A percentile compares a stretch with the other conserved stretches of the same genome.
phyloP scores from a whole-genome alignment of 2,797 vertebrate species.

The Otus scops region DNA sequence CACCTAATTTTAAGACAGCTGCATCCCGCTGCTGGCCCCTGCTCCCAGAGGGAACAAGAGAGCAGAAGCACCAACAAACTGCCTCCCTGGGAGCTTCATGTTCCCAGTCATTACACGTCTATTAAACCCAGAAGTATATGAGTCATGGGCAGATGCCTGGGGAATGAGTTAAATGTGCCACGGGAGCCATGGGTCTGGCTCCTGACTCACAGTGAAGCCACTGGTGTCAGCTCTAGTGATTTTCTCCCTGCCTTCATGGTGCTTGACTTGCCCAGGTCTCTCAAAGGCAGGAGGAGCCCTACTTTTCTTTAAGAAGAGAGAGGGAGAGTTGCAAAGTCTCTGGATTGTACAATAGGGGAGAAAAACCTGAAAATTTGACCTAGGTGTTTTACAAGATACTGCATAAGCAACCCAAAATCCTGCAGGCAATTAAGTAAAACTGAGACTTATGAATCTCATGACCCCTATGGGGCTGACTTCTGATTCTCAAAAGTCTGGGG shows the following conservation, averaged over 20 bases:
- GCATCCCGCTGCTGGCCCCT: neutral
- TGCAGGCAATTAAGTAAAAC: neutral
- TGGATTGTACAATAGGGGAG: neutral
- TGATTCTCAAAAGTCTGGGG: neutral
- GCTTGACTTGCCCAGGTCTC: neutral
- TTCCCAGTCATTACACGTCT: neutral
- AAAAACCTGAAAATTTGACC: neutral
- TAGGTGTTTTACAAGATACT: neutral
- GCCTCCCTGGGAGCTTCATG: neutral
- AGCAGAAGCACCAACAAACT: neutral
- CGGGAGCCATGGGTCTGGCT: neutral
- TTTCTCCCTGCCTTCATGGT: neutral
- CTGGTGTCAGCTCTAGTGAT: neutral
- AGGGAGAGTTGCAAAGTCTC: neutral
- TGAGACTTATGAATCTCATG: neutral
- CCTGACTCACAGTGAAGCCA: neutral
- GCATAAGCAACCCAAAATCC: neutral
- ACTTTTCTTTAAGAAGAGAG: neutral
- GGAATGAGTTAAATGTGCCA: neutral
- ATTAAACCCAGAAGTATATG: neutral
- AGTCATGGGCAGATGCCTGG: neutral
- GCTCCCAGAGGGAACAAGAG: neutral
- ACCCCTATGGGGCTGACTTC: neutral
- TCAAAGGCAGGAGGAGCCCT: neutral
- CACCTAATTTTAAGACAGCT: neutral